Base-by-base conservation (phyloP, 2,888 invertebrate genomes). In the Stenodera caucasica region DNA sequence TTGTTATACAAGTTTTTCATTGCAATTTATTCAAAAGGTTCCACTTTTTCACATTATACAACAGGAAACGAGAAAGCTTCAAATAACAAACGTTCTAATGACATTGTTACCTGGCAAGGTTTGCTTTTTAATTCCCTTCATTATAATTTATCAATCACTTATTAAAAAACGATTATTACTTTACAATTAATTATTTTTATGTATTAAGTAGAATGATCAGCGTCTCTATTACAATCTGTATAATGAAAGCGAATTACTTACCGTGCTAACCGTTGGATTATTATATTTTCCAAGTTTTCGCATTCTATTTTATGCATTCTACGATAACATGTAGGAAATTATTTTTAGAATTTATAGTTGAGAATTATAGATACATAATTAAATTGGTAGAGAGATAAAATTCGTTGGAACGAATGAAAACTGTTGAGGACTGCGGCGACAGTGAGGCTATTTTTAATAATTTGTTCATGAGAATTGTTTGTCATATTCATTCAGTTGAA, bases 301-400 rank as follows among this genome's bases (percentile, higher is more conserved):
- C 50, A 49, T 58, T 62, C 55, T 62, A 59, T 58, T 60, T 55
- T 59, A 55, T 59, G 14, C 45, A 26, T 37, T 37, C 35, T 15
- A 53, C 32, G 33, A 18, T 26, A 32, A 52, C 21, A 32, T 53
- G 33, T 35, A 15, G 32, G n/a, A 15, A 53, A n/a, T 30, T 18
- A 35, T 53, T 53, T 33, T 18, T 32, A 33, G n/a, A 7, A 33
- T 33, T 8, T 35, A 30, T 23, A 15, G n/a, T n/a, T 32, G 11
- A 15, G 9, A 18, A n/a, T 15, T 51, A n/a, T 12, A n/a, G 30
- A 26, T 21, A 21, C 7, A 53, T 53, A 53, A 53, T 53, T 53
- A 33, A 53, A 53, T 53, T 35, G 33, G 33, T 32, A 9, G 23
- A 12, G 18, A 52, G 32, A 33, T 33, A 35, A 32, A 52, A n/a